Percentiles rank a stretch among this genome's conserved stretches.
Conservation (phyloP, 2,113 vertebrate genomes). For the Laticauda laticaudata region DNA sequence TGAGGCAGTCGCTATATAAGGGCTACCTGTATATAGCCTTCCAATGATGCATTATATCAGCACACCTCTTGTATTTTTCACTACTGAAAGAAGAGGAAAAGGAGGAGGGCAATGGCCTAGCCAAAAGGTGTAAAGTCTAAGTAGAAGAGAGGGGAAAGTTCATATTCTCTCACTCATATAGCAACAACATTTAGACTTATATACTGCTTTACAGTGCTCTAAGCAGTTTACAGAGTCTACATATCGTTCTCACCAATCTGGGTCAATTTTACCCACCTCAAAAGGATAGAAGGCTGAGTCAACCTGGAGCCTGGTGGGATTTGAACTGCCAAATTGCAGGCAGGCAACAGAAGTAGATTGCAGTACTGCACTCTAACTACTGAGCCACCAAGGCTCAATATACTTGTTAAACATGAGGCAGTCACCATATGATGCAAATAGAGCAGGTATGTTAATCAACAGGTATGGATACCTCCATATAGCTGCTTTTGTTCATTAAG, state of each 20-base stretch:
- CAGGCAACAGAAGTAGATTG: no score
- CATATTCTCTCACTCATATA: neutral
- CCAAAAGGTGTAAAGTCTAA: neutral
- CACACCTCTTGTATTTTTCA: neutral
- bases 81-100: neutral
- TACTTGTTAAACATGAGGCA: neutral
- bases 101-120: neutral
- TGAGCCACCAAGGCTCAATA: no score
- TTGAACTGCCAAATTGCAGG: no score
- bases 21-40: neutral
- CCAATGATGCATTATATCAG: neutral
- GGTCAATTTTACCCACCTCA: no score
- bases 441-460: neutral
- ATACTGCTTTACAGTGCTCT: no score
- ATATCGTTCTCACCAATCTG: no score
- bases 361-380: no score
- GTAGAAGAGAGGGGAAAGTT: neutral
- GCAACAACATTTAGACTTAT: no score
- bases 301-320: no score
- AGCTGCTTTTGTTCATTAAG: neutral
- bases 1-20: neutral
- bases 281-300: no score
- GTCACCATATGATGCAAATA: neutral
- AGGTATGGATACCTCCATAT: neutral
- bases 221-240: no score